Evolutionary conservation across 2,888 invertebrate genomes (phyloP).

Genomic region (Epinotia brunnichana): DNA sequence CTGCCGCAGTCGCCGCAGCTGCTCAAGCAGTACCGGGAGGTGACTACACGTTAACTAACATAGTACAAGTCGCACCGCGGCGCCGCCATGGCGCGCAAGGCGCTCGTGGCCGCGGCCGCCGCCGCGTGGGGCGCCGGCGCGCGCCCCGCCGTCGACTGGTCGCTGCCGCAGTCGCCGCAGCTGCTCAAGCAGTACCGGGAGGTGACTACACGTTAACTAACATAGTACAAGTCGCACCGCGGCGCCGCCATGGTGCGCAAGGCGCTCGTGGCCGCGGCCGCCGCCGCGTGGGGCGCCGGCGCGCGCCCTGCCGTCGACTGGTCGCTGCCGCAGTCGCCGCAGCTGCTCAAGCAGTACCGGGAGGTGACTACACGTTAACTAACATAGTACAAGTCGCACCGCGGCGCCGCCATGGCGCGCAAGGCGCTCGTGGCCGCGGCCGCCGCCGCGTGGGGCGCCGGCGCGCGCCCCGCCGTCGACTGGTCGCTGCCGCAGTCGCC

Average conservation of each 20-base stretch:
- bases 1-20: conserved; percentile 77
- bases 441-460: conserved; percentile 76
- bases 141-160: conserved; percentile 78
- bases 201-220: conserved; percentile 52
- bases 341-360: conserved; percentile 74
- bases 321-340: conserved; percentile 79
- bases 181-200: conserved; percentile 77
- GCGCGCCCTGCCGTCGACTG: conserved; percentile 78
- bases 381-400: conserved; percentile 86
- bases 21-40: conserved; percentile 77
- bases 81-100: conserved; percentile 81
- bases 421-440: conserved; percentile 83
- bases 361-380: conserved; percentile 59
- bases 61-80: conserved; percentile 89
- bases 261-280: conserved; percentile 81
- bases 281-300: conserved; percentile 78
- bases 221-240: conserved; percentile 86
- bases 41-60: conserved; percentile 53
- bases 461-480: conserved; percentile 76
- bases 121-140: conserved; percentile 79
- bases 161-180: conserved; percentile 77
- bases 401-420: conserved; percentile 83
- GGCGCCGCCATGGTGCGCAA: conserved; percentile 83
- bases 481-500: conserved; percentile 80
- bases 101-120: conserved; percentile 81